Conservation (phyloP, 2,113 vertebrate species). For the Anolis sagrei region DNA sequence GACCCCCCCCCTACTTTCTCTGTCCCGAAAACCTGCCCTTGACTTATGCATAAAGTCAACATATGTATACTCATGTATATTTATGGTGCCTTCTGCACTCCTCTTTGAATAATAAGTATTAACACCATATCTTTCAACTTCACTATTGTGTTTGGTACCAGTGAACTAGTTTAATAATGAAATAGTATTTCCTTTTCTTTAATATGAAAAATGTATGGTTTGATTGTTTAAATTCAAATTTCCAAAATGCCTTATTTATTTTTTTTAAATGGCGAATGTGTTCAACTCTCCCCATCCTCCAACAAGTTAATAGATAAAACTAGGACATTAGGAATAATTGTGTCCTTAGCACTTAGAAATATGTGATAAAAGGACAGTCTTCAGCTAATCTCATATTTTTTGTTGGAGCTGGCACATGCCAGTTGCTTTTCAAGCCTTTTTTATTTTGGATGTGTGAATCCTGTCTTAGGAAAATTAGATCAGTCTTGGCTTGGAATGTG, state of each 20-base stretch:
- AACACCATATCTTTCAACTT: not conserved
- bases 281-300: not conserved
- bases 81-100: not conserved
- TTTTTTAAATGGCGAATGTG: not conserved
- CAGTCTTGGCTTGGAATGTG: not conserved
- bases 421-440: not conserved
- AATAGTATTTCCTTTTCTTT: not conserved
- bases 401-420: not conserved
- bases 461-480: not conserved
- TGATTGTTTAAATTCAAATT: not conserved
- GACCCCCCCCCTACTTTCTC: too few relatives aligned
- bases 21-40: too few relatives aligned
- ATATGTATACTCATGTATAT: too few relatives aligned
- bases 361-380: not conserved
- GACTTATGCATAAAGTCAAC: too few relatives aligned
- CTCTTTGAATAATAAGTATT: not conserved
- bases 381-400: not conserved
- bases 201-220: not conserved
- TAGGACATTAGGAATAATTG: too few relatives aligned
- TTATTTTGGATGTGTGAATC: not conserved
- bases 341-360: not conserved
- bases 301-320: too few relatives aligned
- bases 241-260: not conserved
- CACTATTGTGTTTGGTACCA: not conserved
- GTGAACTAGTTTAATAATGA: too few relatives aligned